These are phyloP conservation scores for Ochropleura leucogaster DNA, from an alignment of 2,888 invertebrate genomes.

Conservation along the genomic window DNA sequence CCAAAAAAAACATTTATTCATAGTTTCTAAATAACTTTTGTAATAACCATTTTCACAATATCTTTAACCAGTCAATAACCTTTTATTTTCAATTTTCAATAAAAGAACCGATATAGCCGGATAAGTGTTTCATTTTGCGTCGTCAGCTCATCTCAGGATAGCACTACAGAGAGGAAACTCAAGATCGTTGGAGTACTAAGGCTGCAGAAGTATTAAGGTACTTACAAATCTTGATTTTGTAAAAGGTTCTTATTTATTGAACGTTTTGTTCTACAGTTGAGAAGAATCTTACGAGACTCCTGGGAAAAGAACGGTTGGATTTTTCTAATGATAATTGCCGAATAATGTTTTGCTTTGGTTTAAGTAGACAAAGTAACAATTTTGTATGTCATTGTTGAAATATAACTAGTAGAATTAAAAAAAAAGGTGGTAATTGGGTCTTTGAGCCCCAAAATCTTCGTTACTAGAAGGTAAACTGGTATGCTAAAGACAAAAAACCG, in stretches of 20 bases:
- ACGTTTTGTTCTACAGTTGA: constrained; percentile 10
- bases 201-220: constrained; percentile 6
- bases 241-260: constrained; percentile 19
- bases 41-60: background rate
- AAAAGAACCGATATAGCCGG: constrained; percentile 37
- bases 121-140: constrained; percentile 45
- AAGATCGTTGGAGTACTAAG: constrained; percentile 37
- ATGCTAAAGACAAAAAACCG: too few relatives aligned
- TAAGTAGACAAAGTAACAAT: background rate
- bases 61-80: background rate
- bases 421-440: too few relatives aligned
- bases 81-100: constrained; percentile 45
- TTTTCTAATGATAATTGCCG: background rate
- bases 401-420: too few relatives aligned
- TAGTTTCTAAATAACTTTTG: constrained; percentile 10
- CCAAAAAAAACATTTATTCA: background rate
- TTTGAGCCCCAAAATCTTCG: too few relatives aligned
- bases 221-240: constrained; percentile 38
- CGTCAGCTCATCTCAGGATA: constrained; percentile 35
- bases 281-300: constrained; percentile 14
- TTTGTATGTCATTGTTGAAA: background rate
- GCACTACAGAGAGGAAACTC: constrained; percentile 38
- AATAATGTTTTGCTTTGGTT: background rate
- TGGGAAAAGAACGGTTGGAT: constrained; percentile 5
- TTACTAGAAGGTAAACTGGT: too few relatives aligned